Evolutionary conservation across 2,797 vertebrate genomes (phyloP), one percentile per base, ranked within the genome.

Genomic region (Nannoperca obscura): DNA sequence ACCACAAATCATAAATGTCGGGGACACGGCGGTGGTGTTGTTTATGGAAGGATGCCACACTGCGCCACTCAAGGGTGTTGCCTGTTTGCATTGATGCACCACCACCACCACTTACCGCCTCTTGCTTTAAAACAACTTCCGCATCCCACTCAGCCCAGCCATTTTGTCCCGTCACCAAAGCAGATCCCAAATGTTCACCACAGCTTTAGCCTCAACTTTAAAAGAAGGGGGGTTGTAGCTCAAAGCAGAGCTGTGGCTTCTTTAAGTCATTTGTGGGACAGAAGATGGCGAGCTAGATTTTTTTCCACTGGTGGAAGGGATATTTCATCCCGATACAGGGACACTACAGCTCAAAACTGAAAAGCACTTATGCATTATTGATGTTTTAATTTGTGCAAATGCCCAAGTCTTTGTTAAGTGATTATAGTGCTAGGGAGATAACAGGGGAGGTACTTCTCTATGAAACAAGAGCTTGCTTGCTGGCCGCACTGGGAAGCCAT

Each of bases 341-440:
- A 92, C 91, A 93, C 94, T 91, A 91, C 93, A 90, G 89, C 94
- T 94, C 93, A 93, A 95, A 94, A 94, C 94, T 94, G 94, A 94
- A 96, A 95, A 95, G 95, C 94, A 91, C 92, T 95, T 95, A 94
- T 96, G 94, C 94, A 95, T 96, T 96, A 96, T 96, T 96, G 95
- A 96, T 96, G 94, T 96, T 95, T 96, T 96, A 96, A 96, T 96
- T 96, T 95, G 95, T 95, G 95, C 94, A 94, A 96, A 95, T 95
- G 95, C 95, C 93, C 90, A 90, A 94, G 95, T 96, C 95, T 96
- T 96, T 96, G 95, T 96, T 96, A 96, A 96, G 95, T 95, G 95
- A 96, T 95, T 95, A 95, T 95, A 94, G 93, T 94, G 94, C 91
- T 90, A 74, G 92, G 90, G 91, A 95, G 95, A 95, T 95, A 95